Evolutionary conservation across 2,113 vertebrate genomes (phyloP).

Genomic region (Tragelaphus strepsiceros): DNA sequence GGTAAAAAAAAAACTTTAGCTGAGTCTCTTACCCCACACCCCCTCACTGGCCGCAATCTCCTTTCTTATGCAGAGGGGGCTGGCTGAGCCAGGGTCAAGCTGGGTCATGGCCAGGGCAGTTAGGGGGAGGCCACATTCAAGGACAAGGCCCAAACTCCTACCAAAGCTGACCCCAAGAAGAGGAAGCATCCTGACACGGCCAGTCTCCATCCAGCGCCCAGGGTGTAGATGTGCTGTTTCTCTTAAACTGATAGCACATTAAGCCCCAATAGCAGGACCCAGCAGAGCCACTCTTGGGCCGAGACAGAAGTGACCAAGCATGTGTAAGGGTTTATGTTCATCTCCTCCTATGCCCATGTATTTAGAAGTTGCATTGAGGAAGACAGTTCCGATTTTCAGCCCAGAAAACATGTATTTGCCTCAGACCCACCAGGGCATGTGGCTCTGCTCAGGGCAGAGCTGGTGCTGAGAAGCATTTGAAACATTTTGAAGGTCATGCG

Average conservation of each 20-base stretch:
- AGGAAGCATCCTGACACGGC: constrained; percentile 54
- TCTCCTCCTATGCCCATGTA: constrained; percentile 9
- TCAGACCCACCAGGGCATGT: not conserved
- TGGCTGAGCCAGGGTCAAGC: constrained; percentile 57
- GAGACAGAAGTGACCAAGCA: constrained; percentile 53
- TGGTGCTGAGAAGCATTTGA: not conserved
- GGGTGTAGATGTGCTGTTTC: constrained; percentile 26
- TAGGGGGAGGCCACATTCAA: not conserved
- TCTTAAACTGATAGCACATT: constrained; percentile 44
- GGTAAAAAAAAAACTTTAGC: constrained; percentile 23
- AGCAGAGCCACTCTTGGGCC: constrained; percentile 45
- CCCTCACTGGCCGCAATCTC: not conserved
- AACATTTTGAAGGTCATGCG: not conserved
- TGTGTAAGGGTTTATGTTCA: not conserved
- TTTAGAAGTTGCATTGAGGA: constrained; percentile 52
- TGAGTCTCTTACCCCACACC: not conserved
- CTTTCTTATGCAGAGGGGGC: not conserved
- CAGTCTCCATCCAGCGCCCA: constrained; percentile 60
- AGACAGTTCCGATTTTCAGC: constrained; percentile 45
- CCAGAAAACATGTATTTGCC: not conserved
- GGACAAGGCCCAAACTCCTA: not conserved
- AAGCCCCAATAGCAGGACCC: not conserved
- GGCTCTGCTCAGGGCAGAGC: not conserved
- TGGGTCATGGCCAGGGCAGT: constrained; percentile 54
- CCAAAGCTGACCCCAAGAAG: constrained; percentile 44